These are phyloP conservation scores for Lichenostomus cassidix DNA, from an alignment of 2,113 vertebrate species.

Conservation along the genomic window DNA sequence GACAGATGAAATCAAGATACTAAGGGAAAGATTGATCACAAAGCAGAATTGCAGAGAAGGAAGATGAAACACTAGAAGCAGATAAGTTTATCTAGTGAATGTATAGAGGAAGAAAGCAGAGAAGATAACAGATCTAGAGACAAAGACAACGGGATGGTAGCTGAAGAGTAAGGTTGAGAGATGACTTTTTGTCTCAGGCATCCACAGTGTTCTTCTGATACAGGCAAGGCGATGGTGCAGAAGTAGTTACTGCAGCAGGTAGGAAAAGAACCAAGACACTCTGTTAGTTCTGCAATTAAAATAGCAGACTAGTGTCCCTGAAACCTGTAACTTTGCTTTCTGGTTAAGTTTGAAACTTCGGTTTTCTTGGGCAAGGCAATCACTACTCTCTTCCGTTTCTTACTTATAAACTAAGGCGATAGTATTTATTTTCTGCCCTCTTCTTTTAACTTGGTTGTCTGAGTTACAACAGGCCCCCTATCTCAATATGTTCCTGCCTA, in stretches of 20 bases:
- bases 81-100: slow-evolving; percentile 32
- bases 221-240: not conserved
- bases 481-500: not conserved
- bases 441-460: not conserved
- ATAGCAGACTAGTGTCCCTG: not conserved
- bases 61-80: slow-evolving; percentile 31
- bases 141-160: not conserved
- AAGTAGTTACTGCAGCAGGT: not conserved
- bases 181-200: not conserved
- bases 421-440: not conserved
- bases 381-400: not conserved
- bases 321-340: not conserved
- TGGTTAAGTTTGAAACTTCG: not conserved
- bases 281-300: not conserved
- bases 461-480: not conserved
- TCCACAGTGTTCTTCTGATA: not conserved
- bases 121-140: not conserved
- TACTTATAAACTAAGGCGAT: not conserved
- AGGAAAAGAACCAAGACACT: not conserved
- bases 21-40: slow-evolving; percentile 17
- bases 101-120: slow-evolving; percentile 4
- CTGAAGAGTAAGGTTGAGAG: slow-evolving; percentile 5
- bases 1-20: slow-evolving; percentile 32
- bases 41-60: slow-evolving; percentile 21
- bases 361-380: not conserved